phyloP scores from a whole-genome alignment of 2,113 vertebrate species.

The Callocephalon fimbriatum region DNA sequence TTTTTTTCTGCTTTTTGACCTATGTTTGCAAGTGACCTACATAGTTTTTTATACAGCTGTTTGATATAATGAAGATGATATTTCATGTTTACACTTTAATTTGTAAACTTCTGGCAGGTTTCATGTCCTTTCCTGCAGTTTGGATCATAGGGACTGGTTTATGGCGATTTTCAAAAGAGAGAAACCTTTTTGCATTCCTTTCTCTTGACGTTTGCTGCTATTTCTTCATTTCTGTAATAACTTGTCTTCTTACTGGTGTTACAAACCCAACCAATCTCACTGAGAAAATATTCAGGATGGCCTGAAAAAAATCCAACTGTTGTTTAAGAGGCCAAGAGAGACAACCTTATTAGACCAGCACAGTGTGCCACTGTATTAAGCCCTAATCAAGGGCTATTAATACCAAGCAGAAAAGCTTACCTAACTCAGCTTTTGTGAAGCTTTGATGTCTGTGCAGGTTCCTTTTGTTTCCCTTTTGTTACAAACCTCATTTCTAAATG shows the following conservation, averaged over 20 bases:
- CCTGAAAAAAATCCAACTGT: neutral
- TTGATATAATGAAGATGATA: neutral
- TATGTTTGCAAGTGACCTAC: neutral
- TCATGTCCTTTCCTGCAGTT: neutral
- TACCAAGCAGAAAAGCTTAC: neutral
- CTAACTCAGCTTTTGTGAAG: neutral
- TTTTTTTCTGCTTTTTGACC: neutral
- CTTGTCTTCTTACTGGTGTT: neutral
- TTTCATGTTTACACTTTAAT: neutral
- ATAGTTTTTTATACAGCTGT: neutral
- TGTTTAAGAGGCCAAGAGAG: neutral
- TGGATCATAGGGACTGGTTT: neutral
- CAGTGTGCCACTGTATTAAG: rapidly evolving
- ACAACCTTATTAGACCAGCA: neutral
- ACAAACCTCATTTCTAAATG: neutral
- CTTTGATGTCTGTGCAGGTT: neutral
- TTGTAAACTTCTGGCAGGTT: neutral
- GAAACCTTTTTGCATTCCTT: neutral
- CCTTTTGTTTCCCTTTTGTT: rapidly evolving
- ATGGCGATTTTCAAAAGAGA: neutral
- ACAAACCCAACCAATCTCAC: neutral
- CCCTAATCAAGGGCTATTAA: neutral
- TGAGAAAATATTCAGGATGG: neutral
- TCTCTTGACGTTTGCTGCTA: neutral
- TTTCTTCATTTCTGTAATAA: neutral